A percentile compares a stretch with the other conserved stretches of the same genome.
These are phyloP conservation scores for Orycteropus afer DNA, from an alignment of 2,113 vertebrate genomes.

Conservation along the genomic window DNA sequence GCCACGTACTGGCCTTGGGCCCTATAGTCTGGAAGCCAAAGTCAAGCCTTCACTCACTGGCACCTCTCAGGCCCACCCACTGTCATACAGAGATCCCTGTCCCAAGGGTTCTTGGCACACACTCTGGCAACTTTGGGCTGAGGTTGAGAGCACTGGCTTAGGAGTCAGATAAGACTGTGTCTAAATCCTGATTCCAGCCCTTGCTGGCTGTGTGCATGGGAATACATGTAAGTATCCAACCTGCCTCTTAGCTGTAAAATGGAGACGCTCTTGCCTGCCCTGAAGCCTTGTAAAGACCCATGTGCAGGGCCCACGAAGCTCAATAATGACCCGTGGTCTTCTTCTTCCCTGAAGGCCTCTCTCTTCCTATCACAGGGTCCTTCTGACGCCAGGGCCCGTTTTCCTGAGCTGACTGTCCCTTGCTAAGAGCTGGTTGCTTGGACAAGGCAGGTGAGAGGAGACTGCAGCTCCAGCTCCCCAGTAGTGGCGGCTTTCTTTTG, in stretches of 20 bases:
- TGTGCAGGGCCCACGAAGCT: background rate
- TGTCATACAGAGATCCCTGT: fast-evolving
- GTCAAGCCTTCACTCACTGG: background rate
- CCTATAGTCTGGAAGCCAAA: background rate
- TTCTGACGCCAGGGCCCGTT: background rate
- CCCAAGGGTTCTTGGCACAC: background rate
- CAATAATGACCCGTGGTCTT: fast-evolving
- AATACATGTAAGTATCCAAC: fast-evolving
- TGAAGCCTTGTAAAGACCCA: background rate
- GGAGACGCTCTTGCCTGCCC: background rate
- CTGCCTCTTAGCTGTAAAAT: background rate
- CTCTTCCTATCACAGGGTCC: background rate
- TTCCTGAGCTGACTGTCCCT: background rate
- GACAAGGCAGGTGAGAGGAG: background rate
- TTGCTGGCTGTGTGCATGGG: background rate
- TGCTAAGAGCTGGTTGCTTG: background rate
- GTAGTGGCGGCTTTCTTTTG: background rate
- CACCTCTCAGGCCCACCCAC: background rate
- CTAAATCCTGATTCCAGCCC: background rate
- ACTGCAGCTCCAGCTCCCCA: too few relatives aligned
- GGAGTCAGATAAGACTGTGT: too few relatives aligned
- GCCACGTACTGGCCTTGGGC: background rate
- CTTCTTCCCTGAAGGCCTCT: background rate
- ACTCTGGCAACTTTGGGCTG: background rate
- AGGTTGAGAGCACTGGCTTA: background rate